Base-by-base conservation (phyloP, 2,113 vertebrate genomes). In the Apteryx owenii region DNA sequence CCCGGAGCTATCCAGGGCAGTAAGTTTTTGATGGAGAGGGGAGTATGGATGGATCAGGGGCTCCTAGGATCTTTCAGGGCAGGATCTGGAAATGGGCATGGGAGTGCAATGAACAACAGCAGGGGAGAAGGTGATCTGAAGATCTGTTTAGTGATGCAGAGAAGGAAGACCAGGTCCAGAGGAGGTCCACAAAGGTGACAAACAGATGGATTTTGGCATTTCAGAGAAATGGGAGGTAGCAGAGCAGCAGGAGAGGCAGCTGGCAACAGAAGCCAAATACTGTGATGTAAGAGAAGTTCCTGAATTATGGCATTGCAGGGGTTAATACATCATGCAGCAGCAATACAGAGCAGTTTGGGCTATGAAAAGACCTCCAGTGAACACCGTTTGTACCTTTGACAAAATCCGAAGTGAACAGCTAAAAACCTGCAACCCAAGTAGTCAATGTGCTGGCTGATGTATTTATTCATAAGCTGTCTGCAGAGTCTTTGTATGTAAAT, bases 261-360 rank as follows among this genome's bases (percentile, higher is more conserved):
- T 11, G 83, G 87, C 8, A 26, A 50, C 44, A 87, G 69, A 88
- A 81, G 89, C 40, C 70, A 51, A 61, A 44, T 22, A 25, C 65
- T 0, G 0, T 75, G 81, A 61, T 6, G 12, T 51, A 36, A n/a
- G 58, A 79, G 81, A 64, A 60, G 13, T 44, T 38, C 21, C 25
- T 60, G 81, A 46, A 21, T 29, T 16, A 12, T 48, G 64, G 88
- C 81, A 44, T 44, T 61, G 93, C 80, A 77, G 66, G 85, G 85
- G 82, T 95, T 95, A 90, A 81, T 36, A 17, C 19, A 53, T 50
- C 90, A 87, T 95, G 76, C 89, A 77, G 81, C 87, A 77, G 91
- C 44, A 62, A 73, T 69, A 79, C 76, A 56, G 62, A 86, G 82
- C 89, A 33, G 2, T 13, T 69, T 58, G 62, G 56, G 60, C 80